Conservation (phyloP, 2,113 vertebrate genomes). For the Eurypyga helias region DNA sequence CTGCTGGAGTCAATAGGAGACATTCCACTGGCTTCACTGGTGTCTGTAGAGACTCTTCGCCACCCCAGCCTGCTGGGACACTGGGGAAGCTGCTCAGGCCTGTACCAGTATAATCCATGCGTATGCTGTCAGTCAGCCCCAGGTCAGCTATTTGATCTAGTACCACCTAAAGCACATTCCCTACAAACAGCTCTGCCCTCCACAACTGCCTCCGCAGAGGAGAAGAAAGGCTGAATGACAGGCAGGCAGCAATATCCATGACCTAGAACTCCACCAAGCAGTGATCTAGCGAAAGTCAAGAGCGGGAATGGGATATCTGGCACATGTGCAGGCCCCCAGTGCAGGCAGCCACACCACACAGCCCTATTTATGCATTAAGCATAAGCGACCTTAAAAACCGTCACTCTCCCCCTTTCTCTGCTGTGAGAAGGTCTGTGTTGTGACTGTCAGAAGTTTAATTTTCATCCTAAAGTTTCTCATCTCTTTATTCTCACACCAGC, state of each 20-base stretch:
- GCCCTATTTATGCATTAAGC: background rate
- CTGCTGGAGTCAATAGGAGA: slow-evolving; percentile 42
- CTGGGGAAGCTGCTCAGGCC: background rate
- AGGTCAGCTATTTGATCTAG: background rate
- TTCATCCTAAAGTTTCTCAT: background rate
- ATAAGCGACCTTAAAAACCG: background rate
- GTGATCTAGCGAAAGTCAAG: background rate
- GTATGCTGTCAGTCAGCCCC: background rate
- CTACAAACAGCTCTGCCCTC: background rate
- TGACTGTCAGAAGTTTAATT: background rate
- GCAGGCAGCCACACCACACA: background rate
- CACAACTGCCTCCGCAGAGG: background rate
- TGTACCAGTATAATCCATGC: background rate
- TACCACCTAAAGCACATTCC: background rate
- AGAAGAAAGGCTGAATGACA: background rate
- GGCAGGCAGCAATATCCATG: background rate
- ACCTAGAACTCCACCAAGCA: background rate
- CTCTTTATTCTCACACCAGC: background rate
- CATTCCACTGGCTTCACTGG: background rate
- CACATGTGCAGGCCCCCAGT: background rate
- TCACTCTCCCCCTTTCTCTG: background rate
- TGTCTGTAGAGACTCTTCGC: background rate
- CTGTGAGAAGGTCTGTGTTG: background rate
- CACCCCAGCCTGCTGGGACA: background rate
- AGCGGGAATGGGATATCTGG: background rate